Evolutionary conservation across 1,140 invertebrate genomes (phyloP), one percentile per base, ranked within the genome.

Genomic region (Ericerus pela): DNA sequence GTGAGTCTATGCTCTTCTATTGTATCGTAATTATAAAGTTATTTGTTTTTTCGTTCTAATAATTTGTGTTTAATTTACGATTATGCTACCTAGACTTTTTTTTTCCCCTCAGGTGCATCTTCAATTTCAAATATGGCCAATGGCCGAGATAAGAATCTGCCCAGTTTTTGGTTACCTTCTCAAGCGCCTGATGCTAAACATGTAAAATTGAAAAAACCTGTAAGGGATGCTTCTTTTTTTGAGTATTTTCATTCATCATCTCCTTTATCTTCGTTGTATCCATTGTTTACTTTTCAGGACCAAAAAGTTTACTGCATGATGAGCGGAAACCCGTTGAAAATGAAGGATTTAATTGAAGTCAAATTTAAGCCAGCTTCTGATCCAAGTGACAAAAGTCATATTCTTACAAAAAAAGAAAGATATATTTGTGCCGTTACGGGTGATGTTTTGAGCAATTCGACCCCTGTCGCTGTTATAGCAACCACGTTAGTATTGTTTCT

Each of bases 351-450:
- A 10, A 85, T 98, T 63, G 76, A 85, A 61, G 81, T 99, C 0
- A 93, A 95, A 67, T 99, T 98, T 70, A 96, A 89, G 0, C 71
- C 82, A 61, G 81, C 96, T 0, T 87, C 88, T 60, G 86, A 89
- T 70, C 81, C 83, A 0, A 81, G 83, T 66, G 85, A 89, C 61
- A 88, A 82, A 58, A 82, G 84, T 59, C 82, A 85, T 1, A 67
- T 89, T 1, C 86, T 89, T 61, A 76, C 81, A 26, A 87, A 85
- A 68, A 77, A 92, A 68, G 87, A 88, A 51, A 76, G 93, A 65
- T 99, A 96, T 68, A 95, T 95, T 79, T 99, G 96, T 72, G 86
- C 96, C 4, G 84, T 99, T 0, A 98, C 94, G 26, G 86, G 93
- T 70, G 96, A 99, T 73, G 79, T 96, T 53, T 70, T 99, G 11